Evolutionary conservation across 2,888 invertebrate species (phyloP).

Genomic region (Sclerodermus sp.): DNA sequence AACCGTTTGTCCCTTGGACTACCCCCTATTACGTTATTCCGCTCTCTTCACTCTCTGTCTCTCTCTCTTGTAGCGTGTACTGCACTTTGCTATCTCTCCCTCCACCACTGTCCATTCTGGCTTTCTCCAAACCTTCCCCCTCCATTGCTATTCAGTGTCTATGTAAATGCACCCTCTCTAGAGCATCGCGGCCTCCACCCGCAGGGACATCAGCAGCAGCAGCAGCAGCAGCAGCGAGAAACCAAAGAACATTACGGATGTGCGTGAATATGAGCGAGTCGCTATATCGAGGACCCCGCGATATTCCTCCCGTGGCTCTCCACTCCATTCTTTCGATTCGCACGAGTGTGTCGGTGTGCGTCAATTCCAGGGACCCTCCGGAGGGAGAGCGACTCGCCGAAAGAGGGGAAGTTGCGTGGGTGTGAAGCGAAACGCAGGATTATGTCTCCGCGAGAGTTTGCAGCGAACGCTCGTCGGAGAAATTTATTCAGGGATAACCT

Average conservation of each 20-base stretch:
- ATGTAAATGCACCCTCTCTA: slow-evolving; percentile 38
- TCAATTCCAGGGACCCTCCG: neutral
- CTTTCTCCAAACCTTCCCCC: slow-evolving; percentile 8
- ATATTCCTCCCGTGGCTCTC: neutral
- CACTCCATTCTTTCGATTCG: too few relatives aligned
- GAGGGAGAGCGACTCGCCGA: neutral
- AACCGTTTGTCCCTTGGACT: too few relatives aligned
- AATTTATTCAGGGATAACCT: too few relatives aligned
- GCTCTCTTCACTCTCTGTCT: too few relatives aligned
- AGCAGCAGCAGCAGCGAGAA: too few relatives aligned
- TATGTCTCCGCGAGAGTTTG: too few relatives aligned
- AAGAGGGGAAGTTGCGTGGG: neutral
- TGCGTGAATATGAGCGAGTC: slow-evolving; percentile 1
- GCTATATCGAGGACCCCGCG: neutral
- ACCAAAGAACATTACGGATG: slow-evolving; percentile 27
- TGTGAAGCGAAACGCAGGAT: neutral
- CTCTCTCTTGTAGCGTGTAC: too few relatives aligned
- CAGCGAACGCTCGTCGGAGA: too few relatives aligned
- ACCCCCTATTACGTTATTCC: too few relatives aligned
- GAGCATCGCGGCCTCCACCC: slow-evolving; percentile 14
- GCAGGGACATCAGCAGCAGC: too few relatives aligned
- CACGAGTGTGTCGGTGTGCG: too few relatives aligned
- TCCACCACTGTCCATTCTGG: neutral
- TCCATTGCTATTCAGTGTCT: slow-evolving; percentile 29
- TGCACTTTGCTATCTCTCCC: too few relatives aligned